Evolutionary conservation across 64 coral and sea anemone genomes (phyloP), one percentile per base, ranked within the genome.

Genomic region (Pocillopora verrucosa): DNA sequence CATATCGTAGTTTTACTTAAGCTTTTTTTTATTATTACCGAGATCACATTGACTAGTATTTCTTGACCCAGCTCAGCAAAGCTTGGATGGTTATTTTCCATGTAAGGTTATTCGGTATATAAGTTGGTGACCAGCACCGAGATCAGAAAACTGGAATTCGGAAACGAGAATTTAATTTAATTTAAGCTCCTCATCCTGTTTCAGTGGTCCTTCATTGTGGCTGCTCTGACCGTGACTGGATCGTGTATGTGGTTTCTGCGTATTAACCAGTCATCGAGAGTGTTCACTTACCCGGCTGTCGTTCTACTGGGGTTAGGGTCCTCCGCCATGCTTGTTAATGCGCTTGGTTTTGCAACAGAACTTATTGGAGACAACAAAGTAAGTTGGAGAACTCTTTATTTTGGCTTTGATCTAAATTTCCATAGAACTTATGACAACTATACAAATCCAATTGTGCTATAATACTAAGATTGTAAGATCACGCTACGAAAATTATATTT

Each of bases 291-390:
- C 30, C 75, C 75, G 17, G 75, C 75, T 9, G 36, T 20, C 38
- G 16, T 76, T 16, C 45, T 76, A 36, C 75, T 76, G 11, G 75
- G 75, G 16, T 56, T 76, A 56, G 75, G 75, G 2, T 76, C 45
- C 19, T 76, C 75, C 26, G 11, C 30, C 12, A 76, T 76, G 75
- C 16, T 41, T 45, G 75, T 76, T 38, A 76, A 76, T 36, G 34
- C 30, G 0, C 34, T 76, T 45, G 38, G 75, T 37, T 76, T 76
- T 16, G 75, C 75, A 45, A 25, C 75, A 1, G 75, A 76, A 76
- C 35, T 76, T 12, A 76, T 76, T 76, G 75, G 75, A 56, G 75
- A 76, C 0, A 37, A 76, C 75, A 76, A 76, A 22, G 75, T 76
- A 37, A 76, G 38, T 76, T 56, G 13, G 45, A 13, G 36, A 13